Percentiles rank a stretch among this genome's conserved stretches.
These are phyloP conservation scores for Eclectus roratus DNA, from an alignment of 2,113 vertebrate species.

Conservation along the genomic window DNA sequence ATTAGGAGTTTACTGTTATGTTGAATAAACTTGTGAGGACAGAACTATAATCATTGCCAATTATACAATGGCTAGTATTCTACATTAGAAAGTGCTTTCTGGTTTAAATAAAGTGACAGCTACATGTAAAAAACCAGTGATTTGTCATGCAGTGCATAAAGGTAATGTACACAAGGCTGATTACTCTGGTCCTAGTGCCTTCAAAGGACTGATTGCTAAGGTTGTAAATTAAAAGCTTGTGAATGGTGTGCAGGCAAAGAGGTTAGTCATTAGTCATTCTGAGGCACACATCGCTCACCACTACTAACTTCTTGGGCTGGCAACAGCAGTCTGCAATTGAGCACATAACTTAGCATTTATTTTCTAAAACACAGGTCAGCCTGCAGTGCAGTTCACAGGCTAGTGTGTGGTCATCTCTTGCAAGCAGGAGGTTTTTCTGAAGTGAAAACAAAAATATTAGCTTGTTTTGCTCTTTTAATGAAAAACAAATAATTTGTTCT, in stretches of 20 bases:
- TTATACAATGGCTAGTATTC: background rate
- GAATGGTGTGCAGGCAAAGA: background rate
- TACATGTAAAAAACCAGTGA: background rate
- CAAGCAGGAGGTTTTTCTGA: slow-evolving; percentile 10
- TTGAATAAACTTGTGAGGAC: background rate
- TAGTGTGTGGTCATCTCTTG: slow-evolving; percentile 4
- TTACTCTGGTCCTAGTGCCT: background rate
- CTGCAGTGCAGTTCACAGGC: background rate
- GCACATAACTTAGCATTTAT: background rate
- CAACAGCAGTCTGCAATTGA: background rate
- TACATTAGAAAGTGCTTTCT: background rate
- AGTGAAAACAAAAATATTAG: background rate
- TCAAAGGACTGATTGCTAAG: background rate
- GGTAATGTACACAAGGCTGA: background rate
- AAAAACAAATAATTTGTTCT: slow-evolving; percentile 24
- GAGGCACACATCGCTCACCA: background rate
- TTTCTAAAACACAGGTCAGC: background rate
- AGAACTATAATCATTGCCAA: background rate
- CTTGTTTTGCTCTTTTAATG: background rate
- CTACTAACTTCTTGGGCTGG: background rate
- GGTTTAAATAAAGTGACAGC: background rate
- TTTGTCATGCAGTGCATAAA: background rate
- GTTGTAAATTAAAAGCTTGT: slow-evolving; percentile 17
- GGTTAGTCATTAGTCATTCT: background rate
- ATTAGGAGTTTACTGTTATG: background rate